Conservation (phyloP, 2,113 vertebrate species). For the Oncorhynchus tshawytscha region DNA sequence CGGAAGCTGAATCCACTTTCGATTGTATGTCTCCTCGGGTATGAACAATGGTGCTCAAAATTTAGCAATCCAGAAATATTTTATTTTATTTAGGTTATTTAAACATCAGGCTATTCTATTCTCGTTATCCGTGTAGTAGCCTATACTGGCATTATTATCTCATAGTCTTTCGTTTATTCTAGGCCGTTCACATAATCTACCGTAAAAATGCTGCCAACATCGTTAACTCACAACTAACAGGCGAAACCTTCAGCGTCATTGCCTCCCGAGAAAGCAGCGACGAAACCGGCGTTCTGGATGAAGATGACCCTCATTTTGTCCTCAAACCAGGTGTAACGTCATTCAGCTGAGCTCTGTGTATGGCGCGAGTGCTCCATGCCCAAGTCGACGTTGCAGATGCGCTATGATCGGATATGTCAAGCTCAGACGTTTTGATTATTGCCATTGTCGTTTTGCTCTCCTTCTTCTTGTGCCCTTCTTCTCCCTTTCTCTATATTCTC, state of each 20-base stretch:
- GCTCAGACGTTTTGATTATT: conserved; percentile 57
- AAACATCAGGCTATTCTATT: conserved; percentile 37
- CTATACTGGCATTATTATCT: conserved; percentile 43
- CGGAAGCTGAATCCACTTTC: conserved; percentile 48
- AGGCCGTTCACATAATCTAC: conserved; percentile 58
- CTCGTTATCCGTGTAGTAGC: conserved; percentile 37
- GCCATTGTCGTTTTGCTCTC: conserved; percentile 67
- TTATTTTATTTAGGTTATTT: background rate
- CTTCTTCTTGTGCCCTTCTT: conserved; percentile 41
- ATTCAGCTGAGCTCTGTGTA: conserved; percentile 61
- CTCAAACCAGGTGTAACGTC: conserved; percentile 58
- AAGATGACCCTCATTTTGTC: conserved; percentile 78
- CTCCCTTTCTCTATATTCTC: conserved; percentile 30
- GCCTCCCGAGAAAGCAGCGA: conserved; percentile 74
- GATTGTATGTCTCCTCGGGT: conserved; percentile 9
- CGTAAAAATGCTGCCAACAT: conserved; percentile 60
- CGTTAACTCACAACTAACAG: conserved; percentile 63
- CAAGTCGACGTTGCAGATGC: conserved; percentile 53
- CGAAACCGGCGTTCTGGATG: conserved; percentile 76
- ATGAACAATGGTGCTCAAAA: conserved; percentile 28
- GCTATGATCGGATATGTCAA: conserved; percentile 58
- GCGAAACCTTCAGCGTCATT: conserved; percentile 31
- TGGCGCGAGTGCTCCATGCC: conserved; percentile 58
- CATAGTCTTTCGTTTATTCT: conserved; percentile 43
- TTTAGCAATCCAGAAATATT: conserved; percentile 15